Conservation (phyloP, 2,888 invertebrate species). For the Malthinus flaveolus region DNA sequence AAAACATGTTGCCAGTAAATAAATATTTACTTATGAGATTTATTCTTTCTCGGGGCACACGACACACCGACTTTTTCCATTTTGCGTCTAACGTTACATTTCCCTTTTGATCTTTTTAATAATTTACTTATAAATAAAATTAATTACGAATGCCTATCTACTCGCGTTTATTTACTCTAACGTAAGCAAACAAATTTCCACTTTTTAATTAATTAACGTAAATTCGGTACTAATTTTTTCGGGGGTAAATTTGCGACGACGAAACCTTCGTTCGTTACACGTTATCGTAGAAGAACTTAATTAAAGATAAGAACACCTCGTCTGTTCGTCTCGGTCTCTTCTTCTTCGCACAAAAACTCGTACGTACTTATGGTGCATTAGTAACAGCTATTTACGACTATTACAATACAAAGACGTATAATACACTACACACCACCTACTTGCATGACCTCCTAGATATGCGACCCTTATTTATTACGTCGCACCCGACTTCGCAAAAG, state of each 20-base stretch:
- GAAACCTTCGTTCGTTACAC: slow-evolving; percentile 1
- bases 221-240: too few relatives aligned
- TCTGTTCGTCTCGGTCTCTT: slow-evolving; percentile 49
- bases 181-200: too few relatives aligned
- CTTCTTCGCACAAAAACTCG: slow-evolving; percentile 46
- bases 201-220: too few relatives aligned
- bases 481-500: slow-evolving; percentile 13
- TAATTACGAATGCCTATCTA: too few relatives aligned
- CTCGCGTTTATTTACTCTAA: too few relatives aligned
- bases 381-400: slow-evolving; percentile 51
- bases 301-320: slow-evolving; percentile 46
- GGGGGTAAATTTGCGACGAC: not conserved
- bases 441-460: slow-evolving; percentile 25
- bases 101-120: not conserved
- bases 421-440: slow-evolving; percentile 35
- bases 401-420: slow-evolving; percentile 38
- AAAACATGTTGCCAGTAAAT: slow-evolving; percentile 4
- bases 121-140: too few relatives aligned
- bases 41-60: not conserved
- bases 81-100: not conserved
- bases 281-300: slow-evolving; percentile 13
- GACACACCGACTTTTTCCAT: not conserved
- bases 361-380: slow-evolving; percentile 47
- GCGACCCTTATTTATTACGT: slow-evolving; percentile 28
- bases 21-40: slow-evolving; percentile 2